A percentile compares a stretch with the other conserved stretches of the same genome.
These are phyloP conservation scores for Ophion obscuratus DNA, from an alignment of 2,888 invertebrate genomes.

Conservation along the genomic window DNA sequence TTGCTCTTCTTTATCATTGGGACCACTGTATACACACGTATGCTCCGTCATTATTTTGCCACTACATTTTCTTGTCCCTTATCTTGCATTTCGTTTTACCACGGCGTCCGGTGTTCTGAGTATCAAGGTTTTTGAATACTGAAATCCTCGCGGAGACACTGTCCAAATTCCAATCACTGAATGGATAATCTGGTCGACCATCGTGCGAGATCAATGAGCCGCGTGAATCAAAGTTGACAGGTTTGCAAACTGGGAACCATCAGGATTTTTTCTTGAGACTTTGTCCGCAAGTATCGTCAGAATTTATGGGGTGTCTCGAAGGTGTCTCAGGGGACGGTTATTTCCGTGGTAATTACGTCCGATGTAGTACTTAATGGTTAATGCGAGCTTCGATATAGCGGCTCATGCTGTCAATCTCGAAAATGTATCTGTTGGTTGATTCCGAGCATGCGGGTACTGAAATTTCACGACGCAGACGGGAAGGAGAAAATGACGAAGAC, in stretches of 20 bases:
- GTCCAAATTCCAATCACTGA: background rate
- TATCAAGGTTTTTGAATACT: slow-evolving; percentile 44
- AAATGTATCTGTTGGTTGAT: background rate
- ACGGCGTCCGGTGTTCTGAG: slow-evolving; percentile 41
- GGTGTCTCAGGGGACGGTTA: background rate
- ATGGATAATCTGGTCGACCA: too few relatives aligned
- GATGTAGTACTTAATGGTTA: too few relatives aligned
- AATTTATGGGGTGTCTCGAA: background rate
- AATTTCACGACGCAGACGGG: slow-evolving; percentile 21
- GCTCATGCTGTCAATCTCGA: background rate
- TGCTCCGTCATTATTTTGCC: slow-evolving; percentile 53
- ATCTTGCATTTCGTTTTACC: slow-evolving; percentile 52
- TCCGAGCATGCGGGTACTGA: slow-evolving; percentile 15
- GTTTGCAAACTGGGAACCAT: too few relatives aligned
- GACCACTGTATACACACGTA: slow-evolving; percentile 35
- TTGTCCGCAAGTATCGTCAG: background rate
- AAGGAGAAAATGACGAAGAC: slow-evolving; percentile 34
- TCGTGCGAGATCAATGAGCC: too few relatives aligned
- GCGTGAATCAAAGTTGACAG: too few relatives aligned
- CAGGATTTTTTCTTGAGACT: background rate
- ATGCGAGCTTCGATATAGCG: background rate
- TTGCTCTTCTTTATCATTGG: slow-evolving; percentile 50
- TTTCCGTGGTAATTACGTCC: too few relatives aligned
- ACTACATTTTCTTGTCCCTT: slow-evolving; percentile 56
- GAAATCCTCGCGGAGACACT: background rate